Conservation (phyloP, 2,888 invertebrate genomes). For the Plutella xylostella region DNA sequence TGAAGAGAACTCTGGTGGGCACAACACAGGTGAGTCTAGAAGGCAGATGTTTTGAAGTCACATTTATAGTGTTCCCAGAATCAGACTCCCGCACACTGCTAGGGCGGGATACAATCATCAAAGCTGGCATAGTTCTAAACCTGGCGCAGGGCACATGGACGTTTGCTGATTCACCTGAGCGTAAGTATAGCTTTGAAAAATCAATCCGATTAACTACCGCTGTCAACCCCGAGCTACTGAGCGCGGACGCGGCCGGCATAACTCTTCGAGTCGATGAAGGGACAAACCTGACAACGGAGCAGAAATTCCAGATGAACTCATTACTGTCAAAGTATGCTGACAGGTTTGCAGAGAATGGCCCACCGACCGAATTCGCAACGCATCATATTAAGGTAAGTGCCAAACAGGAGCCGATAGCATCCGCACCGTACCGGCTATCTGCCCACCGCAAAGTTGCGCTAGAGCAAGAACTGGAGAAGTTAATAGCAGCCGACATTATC, state of each 20-base stretch:
- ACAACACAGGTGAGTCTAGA: background rate
- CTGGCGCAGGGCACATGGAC: background rate
- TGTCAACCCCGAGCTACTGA: background rate
- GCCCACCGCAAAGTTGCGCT: slow-evolving; percentile 21
- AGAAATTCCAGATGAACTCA: slow-evolving; percentile 6
- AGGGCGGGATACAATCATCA: background rate
- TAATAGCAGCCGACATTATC: slow-evolving; percentile 22
- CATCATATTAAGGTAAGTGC: slow-evolving; percentile 25
- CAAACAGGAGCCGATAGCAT: slow-evolving; percentile 26
- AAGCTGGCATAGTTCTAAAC: background rate
- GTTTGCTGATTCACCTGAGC: background rate
- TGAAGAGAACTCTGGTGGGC: background rate
- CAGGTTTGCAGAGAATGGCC: slow-evolving; percentile 4
- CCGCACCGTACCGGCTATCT: slow-evolving; percentile 29
- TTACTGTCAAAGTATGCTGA: background rate
- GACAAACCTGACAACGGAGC: slow-evolving; percentile 2
- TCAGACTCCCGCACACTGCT: background rate
- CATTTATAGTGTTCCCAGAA: background rate
- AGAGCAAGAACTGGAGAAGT: slow-evolving; percentile 22
- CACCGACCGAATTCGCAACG: slow-evolving; percentile 16
- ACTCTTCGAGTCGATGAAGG: slow-evolving; percentile 11
- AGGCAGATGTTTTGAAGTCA: background rate
- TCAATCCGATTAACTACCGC: background rate
- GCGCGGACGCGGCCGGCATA: background rate
- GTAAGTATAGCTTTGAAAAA: background rate